Percentiles rank a stretch among this genome's conserved stretches.
These are phyloP conservation scores for Ethmia dodecea DNA, from an alignment of 2,888 invertebrate genomes.

Conservation along the genomic window DNA sequence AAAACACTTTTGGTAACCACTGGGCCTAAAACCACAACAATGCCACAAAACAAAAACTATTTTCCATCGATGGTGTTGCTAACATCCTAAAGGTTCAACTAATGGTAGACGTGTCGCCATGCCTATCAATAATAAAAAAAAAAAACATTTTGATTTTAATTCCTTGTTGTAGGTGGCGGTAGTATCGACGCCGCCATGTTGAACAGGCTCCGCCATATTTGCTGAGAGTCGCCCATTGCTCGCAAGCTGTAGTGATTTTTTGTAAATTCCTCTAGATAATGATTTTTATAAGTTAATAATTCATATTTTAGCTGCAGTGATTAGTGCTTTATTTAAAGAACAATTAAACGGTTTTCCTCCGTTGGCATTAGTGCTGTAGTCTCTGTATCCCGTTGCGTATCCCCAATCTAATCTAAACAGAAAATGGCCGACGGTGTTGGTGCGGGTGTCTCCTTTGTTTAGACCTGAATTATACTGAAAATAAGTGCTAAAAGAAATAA, in stretches of 20 bases:
- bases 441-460: constrained; percentile 91
- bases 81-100: too few species aligned
- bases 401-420: constrained; percentile 80
- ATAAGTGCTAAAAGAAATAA: constrained; percentile 80
- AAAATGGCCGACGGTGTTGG: constrained; percentile 90
- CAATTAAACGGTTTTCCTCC: constrained; percentile 25
- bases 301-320: constrained; percentile 54
- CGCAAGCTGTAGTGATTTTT: constrained; percentile 58
- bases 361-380: constrained; percentile 7
- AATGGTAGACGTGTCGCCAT: too few species aligned
- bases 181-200: constrained; percentile 57
- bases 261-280: constrained; percentile 57
- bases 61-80: too few species aligned
- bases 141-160: constrained; percentile 20
- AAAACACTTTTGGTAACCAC: too few species aligned
- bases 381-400: constrained; percentile 57
- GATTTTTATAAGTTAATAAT: constrained; percentile 60
- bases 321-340: constrained; percentile 50
- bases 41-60: too few species aligned
- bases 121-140: constrained; percentile 20
- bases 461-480: constrained; percentile 77
- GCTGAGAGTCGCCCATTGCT: constrained; percentile 67
- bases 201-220: constrained; percentile 70
- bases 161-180: constrained; percentile 39
- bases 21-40: too few species aligned